Evolutionary conservation across 2,113 vertebrate genomes (phyloP).

Genomic region (Corydoras sp.): DNA sequence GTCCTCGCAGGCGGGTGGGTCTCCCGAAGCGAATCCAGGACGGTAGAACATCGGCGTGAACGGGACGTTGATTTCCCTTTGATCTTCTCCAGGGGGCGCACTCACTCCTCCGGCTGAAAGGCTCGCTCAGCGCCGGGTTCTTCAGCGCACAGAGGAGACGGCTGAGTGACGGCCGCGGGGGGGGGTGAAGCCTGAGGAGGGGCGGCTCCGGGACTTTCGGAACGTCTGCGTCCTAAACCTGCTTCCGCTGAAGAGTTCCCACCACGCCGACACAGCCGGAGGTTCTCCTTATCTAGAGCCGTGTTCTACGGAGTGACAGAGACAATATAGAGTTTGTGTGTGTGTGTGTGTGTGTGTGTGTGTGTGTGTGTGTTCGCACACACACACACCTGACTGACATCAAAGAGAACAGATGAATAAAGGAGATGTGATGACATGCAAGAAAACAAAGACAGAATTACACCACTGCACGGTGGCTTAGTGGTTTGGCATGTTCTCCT

Average conservation of each 20-base stretch:
- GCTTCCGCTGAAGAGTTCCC: conserved; percentile 52
- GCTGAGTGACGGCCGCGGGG: conserved; percentile 32
- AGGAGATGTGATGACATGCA: not conserved
- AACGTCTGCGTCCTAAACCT: conserved; percentile 8
- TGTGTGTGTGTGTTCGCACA: not conserved
- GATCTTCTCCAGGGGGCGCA: not conserved
- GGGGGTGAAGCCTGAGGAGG: conserved; percentile 36
- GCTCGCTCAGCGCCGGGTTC: conserved; percentile 3
- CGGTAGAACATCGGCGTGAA: not conserved
- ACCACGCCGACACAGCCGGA: conserved; percentile 69
- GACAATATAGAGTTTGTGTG: not conserved
- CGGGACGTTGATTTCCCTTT: not conserved
- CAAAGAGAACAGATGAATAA: not conserved
- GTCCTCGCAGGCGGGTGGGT: too few species aligned
- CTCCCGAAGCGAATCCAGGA: too few species aligned
- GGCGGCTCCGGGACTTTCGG: not conserved
- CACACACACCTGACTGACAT: not conserved
- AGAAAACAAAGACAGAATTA: not conserved
- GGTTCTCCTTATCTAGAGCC: conserved; percentile 91
- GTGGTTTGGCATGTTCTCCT: too few species aligned
- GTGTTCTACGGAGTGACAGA: conserved; percentile 75
- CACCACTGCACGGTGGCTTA: too few species aligned
- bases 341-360: too few species aligned
- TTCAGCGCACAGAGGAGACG: conserved; percentile 15
- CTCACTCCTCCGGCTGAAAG: conserved; percentile 33